Evolutionary conservation across 1,140 invertebrate genomes (phyloP).

Genomic region (Diachasma alloeum): DNA sequence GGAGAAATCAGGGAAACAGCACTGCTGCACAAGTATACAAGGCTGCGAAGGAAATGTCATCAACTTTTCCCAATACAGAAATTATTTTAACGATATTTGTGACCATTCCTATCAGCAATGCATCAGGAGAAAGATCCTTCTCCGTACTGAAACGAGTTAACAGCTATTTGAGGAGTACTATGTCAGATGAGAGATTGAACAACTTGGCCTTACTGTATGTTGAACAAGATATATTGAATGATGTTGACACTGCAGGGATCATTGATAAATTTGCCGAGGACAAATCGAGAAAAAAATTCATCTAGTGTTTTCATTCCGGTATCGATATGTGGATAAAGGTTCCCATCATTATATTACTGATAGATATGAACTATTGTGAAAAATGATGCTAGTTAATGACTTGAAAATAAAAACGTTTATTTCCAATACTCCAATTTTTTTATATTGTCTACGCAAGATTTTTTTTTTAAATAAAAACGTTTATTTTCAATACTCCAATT

Average conservation of each 20-base stretch:
- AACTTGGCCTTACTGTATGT: constrained; percentile 30
- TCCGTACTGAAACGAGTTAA: constrained; percentile 35
- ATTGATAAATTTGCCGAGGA: constrained; percentile 36
- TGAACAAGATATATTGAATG: constrained; percentile 34
- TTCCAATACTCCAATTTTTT: no score
- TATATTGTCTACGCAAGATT: no score
- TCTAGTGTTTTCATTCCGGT: no score
- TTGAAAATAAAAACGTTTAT: no score
- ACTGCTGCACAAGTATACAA: not conserved
- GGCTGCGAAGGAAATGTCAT: not conserved
- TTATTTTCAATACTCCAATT: no score
- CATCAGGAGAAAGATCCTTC: constrained; percentile 36
- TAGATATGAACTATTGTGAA: no score
- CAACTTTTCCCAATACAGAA: constrained; percentile 21
- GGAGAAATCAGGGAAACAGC: no score
- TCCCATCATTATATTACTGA: no score
- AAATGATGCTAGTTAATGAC: no score
- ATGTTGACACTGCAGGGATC: constrained; percentile 33
- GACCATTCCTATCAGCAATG: constrained; percentile 37
- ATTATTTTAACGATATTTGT: constrained; percentile 24
- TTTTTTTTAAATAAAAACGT: no score
- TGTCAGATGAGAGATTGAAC: constrained; percentile 34
- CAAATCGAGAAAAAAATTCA: no score
- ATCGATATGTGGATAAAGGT: no score
- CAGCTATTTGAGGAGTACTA: constrained; percentile 32